Evolutionary conservation across 2,113 vertebrate species (phyloP).

Genomic region (Poecile atricapillus): DNA sequence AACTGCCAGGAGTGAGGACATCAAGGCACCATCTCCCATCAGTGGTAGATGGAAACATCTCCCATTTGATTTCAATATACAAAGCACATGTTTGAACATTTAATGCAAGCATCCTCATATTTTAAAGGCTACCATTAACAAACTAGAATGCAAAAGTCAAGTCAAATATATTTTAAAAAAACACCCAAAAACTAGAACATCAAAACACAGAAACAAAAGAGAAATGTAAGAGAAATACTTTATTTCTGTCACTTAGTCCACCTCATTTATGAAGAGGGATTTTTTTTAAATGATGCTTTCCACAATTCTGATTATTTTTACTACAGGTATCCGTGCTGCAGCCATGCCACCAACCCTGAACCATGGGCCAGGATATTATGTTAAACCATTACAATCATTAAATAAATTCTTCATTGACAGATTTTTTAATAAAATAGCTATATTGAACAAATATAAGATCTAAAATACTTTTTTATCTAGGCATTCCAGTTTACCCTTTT

Average conservation of each 20-base stretch:
- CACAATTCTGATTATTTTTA: not conserved
- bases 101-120: not conserved
- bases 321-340: not conserved
- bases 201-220: not conserved
- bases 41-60: not conserved
- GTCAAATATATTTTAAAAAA: not conserved
- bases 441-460: not conserved
- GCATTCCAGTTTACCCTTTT: not conserved
- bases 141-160: not conserved
- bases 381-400: not conserved
- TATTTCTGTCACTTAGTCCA: not conserved
- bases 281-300: not conserved
- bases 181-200: rapidly evolving
- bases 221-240: not conserved
- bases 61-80: not conserved
- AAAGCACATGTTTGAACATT: not conserved
- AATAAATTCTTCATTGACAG: not conserved
- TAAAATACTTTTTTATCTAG: not conserved
- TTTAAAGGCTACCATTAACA: not conserved
- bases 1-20: not conserved
- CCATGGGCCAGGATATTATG: not conserved
- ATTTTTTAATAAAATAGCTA: not conserved
- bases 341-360: not conserved
- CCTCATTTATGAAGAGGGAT: not conserved
- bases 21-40: not conserved